A percentile compares a stretch with the other conserved stretches of the same genome.
These are phyloP conservation scores for Natator depressus DNA, from an alignment of 2,113 vertebrate genomes.

Conservation along the genomic window DNA sequence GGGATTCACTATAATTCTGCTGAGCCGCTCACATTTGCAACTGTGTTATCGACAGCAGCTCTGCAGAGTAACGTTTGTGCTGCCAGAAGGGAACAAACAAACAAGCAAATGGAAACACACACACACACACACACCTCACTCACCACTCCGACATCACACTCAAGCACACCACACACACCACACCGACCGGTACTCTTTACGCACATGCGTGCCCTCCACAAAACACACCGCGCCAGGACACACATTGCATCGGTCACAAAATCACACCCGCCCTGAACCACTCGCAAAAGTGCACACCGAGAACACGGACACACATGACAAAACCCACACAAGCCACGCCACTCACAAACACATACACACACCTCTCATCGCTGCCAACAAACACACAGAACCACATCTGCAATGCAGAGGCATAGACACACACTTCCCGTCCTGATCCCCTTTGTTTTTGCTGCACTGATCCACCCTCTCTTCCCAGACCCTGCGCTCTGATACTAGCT, in stretches of 20 bases:
- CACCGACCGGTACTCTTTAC: background rate
- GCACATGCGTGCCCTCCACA: background rate
- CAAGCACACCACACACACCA: background rate
- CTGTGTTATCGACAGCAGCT: background rate
- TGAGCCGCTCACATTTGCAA: background rate
- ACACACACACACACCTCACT: accelerated
- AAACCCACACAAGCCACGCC: no score
- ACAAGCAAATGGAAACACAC: background rate
- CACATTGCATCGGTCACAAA: background rate
- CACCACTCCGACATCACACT: background rate
- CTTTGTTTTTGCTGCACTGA: background rate
- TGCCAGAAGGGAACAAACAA: background rate
- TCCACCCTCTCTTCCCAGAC: background rate
- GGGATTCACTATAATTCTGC: background rate
- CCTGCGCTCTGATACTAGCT: background rate
- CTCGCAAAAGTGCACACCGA: background rate
- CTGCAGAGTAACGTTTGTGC: background rate
- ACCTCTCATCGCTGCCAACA: background rate
- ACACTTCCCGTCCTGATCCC: background rate
- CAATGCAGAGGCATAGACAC: background rate
- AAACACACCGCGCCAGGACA: background rate
- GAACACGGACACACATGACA: accelerated
- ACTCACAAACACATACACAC: background rate
- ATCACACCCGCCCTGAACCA: background rate
- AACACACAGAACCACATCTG: no score